Percentiles rank a stretch among this genome's conserved stretches.
These are phyloP conservation scores for Dolichoris vasculosae DNA, from an alignment of 1,140 invertebrate genomes.

Conservation along the genomic window DNA sequence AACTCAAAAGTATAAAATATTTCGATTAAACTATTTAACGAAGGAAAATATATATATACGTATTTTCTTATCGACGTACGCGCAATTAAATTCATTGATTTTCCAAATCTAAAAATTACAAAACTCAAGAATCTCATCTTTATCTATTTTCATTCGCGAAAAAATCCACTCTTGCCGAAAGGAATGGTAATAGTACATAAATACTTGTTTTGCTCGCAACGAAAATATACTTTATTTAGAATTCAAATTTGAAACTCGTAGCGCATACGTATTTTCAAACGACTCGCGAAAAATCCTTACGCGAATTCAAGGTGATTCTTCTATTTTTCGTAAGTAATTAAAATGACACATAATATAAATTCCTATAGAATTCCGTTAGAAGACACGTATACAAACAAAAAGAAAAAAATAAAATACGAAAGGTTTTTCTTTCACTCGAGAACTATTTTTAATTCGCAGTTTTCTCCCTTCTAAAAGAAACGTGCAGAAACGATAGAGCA, in stretches of 20 bases:
- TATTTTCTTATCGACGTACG: too few species aligned
- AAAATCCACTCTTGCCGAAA: neutral
- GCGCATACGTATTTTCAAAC: neutral
- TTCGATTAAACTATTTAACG: too few species aligned
- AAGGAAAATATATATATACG: too few species aligned
- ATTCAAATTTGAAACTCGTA: neutral
- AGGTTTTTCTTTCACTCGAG: slow-evolving; percentile 33
- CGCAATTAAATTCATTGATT: too few species aligned
- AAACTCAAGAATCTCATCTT: neutral
- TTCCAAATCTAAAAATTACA: neutral
- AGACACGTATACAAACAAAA: neutral
- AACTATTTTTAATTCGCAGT: slow-evolving; percentile 51
- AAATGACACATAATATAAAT: neutral
- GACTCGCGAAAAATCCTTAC: neutral
- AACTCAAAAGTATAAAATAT: too few species aligned
- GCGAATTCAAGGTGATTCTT: neutral
- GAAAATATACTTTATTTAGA: neutral
- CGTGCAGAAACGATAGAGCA: slow-evolving; percentile 33
- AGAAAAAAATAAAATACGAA: slow-evolving; percentile 1
- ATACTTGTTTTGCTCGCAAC: neutral
- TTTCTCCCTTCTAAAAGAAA: slow-evolving; percentile 28
- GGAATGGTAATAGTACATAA: neutral
- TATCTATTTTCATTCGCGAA: neutral
- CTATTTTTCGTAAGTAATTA: slow-evolving; percentile 2
- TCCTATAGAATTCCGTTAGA: neutral